phyloP scores from a whole-genome alignment of 1,140 invertebrate genomes.

The Ptiloglossa arizonensis region DNA sequence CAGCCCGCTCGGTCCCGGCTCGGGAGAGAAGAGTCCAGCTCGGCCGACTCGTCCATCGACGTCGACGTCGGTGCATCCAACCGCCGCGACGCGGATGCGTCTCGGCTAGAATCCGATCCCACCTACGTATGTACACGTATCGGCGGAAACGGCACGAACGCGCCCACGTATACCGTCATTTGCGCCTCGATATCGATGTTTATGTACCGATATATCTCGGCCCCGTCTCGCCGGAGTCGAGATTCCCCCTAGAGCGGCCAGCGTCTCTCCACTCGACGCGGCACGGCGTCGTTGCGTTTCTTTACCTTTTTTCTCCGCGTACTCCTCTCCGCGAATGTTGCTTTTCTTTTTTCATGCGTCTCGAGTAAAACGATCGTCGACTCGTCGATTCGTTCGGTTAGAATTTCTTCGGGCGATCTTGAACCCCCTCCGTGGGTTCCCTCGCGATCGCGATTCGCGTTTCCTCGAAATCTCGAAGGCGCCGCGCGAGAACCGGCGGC shows the following conservation, averaged over 20 bases:
- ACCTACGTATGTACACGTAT: slow-evolving; percentile 35
- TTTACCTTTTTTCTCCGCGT: not conserved
- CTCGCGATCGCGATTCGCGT: slow-evolving; percentile 4
- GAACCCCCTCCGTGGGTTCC: too few relatives aligned
- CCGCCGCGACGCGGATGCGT: slow-evolving; percentile 8
- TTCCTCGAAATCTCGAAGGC: not conserved
- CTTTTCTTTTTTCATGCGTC: too few relatives aligned
- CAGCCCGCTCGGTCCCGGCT: slow-evolving; percentile 64
- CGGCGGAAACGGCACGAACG: slow-evolving; percentile 22
- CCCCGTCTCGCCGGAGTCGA: not conserved
- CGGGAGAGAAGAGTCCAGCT: slow-evolving; percentile 20
- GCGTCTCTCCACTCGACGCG: too few relatives aligned
- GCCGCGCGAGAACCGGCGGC: not conserved
- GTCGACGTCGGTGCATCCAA: slow-evolving; percentile 2
- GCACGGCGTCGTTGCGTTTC: not conserved
- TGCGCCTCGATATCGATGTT: slow-evolving; percentile 55
- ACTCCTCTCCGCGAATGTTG: not conserved
- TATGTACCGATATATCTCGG: slow-evolving; percentile 40
- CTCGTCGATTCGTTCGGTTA: too few relatives aligned
- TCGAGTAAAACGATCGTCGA: too few relatives aligned
- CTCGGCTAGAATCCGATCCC: slow-evolving; percentile 28
- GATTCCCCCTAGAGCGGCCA: slow-evolving; percentile 9
- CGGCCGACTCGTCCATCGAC: slow-evolving; percentile 29
- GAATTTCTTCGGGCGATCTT: too few relatives aligned
- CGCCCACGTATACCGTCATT: slow-evolving; percentile 44